These are phyloP conservation scores for Gambelia wislizenii DNA, from an alignment of 2,797 vertebrate genomes.

Conservation along the genomic window DNA sequence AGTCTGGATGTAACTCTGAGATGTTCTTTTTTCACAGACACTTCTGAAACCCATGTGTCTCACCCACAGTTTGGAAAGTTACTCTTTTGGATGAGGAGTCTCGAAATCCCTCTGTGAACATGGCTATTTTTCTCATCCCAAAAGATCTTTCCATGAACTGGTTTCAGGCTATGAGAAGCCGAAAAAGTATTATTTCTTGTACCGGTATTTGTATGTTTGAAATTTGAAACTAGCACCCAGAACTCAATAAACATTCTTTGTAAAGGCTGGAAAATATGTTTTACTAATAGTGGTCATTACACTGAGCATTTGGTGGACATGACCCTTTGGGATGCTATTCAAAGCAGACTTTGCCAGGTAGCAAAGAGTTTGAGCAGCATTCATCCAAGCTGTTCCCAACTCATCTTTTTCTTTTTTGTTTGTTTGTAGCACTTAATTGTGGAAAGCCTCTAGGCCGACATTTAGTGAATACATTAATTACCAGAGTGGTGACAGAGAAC, in stretches of 20 bases:
- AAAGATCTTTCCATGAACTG: too few species aligned
- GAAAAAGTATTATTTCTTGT: neutral
- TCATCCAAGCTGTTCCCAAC: conserved; percentile 44
- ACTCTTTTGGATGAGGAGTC: too few species aligned
- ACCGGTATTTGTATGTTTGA: conserved; percentile 21
- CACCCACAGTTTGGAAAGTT: too few species aligned
- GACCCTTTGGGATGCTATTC: conserved; percentile 44
- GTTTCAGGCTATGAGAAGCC: neutral
- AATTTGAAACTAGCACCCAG: neutral
- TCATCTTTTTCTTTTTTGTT: conserved; percentile 39
- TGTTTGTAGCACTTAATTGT: conserved; percentile 52
- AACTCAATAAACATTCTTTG: neutral
- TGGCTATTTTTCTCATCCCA: too few species aligned
- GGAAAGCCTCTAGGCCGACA: conserved; percentile 42
- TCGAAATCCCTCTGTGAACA: too few species aligned
- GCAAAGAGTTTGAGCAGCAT: conserved; percentile 24
- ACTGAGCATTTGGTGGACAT: conserved; percentile 22
- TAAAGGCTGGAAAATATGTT: conserved; percentile 13
- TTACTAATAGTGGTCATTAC: conserved; percentile 46
- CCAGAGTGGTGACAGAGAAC: conserved; percentile 25
- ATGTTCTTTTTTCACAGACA: too few species aligned
- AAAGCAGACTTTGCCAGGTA: conserved; percentile 27
- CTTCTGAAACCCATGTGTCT: too few species aligned
- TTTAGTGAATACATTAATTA: conserved; percentile 67
- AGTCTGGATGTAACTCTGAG: too few species aligned